Base-by-base conservation (phyloP, 2,113 vertebrate species). In the Engraulis encrasicolus region DNA sequence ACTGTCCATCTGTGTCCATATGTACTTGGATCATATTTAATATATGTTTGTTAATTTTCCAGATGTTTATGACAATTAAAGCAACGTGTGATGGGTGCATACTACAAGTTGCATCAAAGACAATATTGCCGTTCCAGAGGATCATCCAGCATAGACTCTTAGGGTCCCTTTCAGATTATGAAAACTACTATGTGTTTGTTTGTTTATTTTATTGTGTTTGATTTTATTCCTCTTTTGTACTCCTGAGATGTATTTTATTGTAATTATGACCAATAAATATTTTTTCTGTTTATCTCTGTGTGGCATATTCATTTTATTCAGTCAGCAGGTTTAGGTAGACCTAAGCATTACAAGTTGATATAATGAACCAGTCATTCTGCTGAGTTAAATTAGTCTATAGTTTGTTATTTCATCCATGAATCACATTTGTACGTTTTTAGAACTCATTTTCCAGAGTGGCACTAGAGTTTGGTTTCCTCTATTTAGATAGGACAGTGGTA, bases 61-160 rank as follows among this genome's bases (percentile, higher is more conserved):
- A 95, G 95, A 95, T 78, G 77, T 93, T 48, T 95, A 96, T 50
- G 94, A 95, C 86, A 95, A 95, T 1, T 94, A 95, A 81, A 83
- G 78, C 34, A 80, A 58, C 19, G 31, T 74, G 66, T 14, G 66
- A 74, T 34, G 61, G 15, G 11, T 45, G 40, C 40, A 45, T 45
- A 45, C 40, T 45, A 45, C 27, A 74, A 74, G 66, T 74, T 15
- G 27, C 14, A 7, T 23, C 58, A 66, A n/a, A n/a, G 9, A 66
- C 61, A 71, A 27, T 34, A 71, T 17, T 31, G 27, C 12, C 31
- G 31, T 15, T 66, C 0, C 31, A 34, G 31, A 34, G 66, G 27
- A 74, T 11, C 58, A 31, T 31, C 23, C 23, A 58, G 19, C 19
- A 5, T 2, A 34, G 27, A 31, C 23, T 4, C 34, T 6, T 12